These are phyloP conservation scores for Diaphora mendica DNA, from an alignment of 2,888 invertebrate species.

Conservation along the genomic window DNA sequence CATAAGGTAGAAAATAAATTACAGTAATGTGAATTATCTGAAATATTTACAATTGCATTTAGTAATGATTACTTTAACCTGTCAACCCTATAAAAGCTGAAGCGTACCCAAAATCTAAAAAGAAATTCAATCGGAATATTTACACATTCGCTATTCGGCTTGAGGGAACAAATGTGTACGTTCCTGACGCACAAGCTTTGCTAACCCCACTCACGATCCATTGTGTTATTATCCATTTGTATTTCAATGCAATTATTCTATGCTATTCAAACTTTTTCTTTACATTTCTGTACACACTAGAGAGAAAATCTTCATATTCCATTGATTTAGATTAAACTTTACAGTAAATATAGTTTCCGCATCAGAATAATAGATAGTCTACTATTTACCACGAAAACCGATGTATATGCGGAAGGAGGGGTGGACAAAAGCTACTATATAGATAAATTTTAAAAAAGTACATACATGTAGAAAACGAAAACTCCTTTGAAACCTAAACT, in stretches of 20 bases:
- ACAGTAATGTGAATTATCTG: not conserved
- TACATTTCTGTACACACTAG: not conserved
- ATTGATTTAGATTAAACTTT: too few species aligned
- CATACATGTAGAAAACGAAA: too few species aligned
- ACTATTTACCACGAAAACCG: too few species aligned
- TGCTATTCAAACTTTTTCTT: not conserved
- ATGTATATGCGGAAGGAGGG: too few species aligned
- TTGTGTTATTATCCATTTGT: not conserved
- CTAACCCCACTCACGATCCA: slow-evolving; percentile 3
- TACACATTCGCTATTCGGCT: not conserved
- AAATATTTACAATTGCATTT: not conserved
- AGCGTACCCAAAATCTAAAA: not conserved
- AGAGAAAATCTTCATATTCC: not conserved
- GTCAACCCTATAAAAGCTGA: not conserved
- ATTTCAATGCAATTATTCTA: not conserved
- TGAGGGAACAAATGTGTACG: slow-evolving; percentile 3
- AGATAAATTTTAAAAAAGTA: too few species aligned
- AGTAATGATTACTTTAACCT: not conserved
- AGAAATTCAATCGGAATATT: slow-evolving; percentile 6
- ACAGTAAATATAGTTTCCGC: too few species aligned
- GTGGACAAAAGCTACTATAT: too few species aligned
- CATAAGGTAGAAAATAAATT: too few species aligned
- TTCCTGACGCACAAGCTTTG: not conserved
- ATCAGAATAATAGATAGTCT: too few species aligned
- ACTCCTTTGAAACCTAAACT: too few species aligned